Evolutionary conservation across 2,797 vertebrate genomes (phyloP).

Genomic region (Epinephelus awoara): DNA sequence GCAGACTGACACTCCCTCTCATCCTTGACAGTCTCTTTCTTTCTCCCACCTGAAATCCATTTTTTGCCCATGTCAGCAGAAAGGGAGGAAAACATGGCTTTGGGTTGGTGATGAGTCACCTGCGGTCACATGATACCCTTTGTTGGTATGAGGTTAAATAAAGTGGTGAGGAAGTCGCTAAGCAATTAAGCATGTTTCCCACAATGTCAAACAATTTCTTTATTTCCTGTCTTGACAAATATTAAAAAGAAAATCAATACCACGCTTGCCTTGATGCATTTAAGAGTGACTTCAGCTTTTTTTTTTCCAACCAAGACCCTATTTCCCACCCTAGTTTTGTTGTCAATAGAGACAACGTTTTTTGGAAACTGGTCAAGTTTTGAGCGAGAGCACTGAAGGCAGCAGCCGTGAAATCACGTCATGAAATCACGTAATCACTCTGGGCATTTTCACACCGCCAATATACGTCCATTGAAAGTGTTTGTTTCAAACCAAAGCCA

Average conservation of each 20-base stretch:
- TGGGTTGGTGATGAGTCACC: constrained; percentile 62
- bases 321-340: too few species aligned
- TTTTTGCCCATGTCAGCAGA: constrained; percentile 78
- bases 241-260: background rate
- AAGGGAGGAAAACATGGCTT: constrained; percentile 57
- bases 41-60: constrained; percentile 69
- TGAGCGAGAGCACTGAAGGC: too few species aligned
- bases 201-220: background rate
- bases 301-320: too few species aligned
- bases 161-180: constrained; percentile 5
- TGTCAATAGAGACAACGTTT: too few species aligned
- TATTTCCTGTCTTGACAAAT: background rate
- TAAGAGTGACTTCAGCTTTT: too few species aligned
- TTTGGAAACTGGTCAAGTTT: too few species aligned
- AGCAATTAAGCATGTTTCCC: background rate
- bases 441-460: too few species aligned
- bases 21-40: constrained; percentile 77
- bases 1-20: constrained; percentile 79
- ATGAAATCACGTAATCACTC: too few species aligned
- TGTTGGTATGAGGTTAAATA: constrained; percentile 35
- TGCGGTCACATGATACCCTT: constrained; percentile 52
- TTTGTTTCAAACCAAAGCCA: too few species aligned
- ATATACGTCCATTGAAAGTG: too few species aligned
- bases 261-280: background rate
- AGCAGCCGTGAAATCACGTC: too few species aligned